Percentiles rank a stretch among this genome's conserved stretches.
Evolutionary conservation across 1,140 invertebrate genomes (phyloP).

Genomic region (Drosophila parabipectinata): DNA sequence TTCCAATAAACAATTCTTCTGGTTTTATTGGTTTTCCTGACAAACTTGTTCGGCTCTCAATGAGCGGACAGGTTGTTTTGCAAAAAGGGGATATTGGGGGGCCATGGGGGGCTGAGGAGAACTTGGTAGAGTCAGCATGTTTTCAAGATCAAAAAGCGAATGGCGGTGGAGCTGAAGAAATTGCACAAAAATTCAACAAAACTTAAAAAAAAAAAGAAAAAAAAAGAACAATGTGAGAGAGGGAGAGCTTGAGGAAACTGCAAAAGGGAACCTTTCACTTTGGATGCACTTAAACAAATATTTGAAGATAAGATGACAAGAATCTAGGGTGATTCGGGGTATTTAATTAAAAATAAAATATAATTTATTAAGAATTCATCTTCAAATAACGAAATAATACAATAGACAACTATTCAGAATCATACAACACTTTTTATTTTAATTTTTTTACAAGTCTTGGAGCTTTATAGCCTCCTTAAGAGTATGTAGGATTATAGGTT

Average conservation of each 20-base stretch:
- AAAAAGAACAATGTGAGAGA: conserved; percentile 14
- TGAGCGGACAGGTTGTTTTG: conserved; percentile 42
- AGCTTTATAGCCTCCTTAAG: too few species aligned
- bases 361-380: too few species aligned
- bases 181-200: conserved; percentile 60
- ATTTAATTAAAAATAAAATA: too few species aligned
- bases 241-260: conserved; percentile 26
- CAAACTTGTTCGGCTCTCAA: conserved; percentile 68
- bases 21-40: conserved; percentile 76
- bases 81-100: neutral
- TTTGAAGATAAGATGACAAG: neutral
- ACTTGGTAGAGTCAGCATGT: conserved; percentile 40
- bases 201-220: conserved; percentile 6
- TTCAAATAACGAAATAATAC: too few species aligned
- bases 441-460: too few species aligned
- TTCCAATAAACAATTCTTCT: conserved; percentile 72
- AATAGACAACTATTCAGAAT: too few species aligned
- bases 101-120: conserved; percentile 10
- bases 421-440: too few species aligned
- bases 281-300: conserved; percentile 26
- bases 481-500: too few species aligned
- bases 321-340: neutral
- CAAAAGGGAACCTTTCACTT: conserved; percentile 71
- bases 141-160: conserved; percentile 81
- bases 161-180: conserved; percentile 60